Base-by-base conservation (phyloP, 2,888 invertebrate species). In the Campaea margaritaria region DNA sequence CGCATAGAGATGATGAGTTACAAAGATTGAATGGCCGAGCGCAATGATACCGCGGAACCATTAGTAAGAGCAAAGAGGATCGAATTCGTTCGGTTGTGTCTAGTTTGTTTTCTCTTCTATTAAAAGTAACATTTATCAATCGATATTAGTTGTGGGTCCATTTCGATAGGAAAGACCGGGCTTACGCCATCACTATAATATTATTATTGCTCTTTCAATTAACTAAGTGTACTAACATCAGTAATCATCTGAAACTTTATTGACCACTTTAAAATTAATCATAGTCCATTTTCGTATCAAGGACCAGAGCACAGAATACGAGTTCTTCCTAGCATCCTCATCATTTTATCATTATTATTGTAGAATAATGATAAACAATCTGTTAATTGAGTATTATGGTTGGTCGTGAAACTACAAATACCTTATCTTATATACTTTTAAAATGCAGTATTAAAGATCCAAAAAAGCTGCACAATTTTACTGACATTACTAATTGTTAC, bases 1-100 rank as follows among this genome's bases (percentile, higher is more conserved):
- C 27, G 46, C 39, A 28, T 65, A 51, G 66, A 62, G 50, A 54
- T 74, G 80, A 79, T 81, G 71, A 75, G 80, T 76, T 83, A 86
- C 83, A 82, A 82, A 89, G 87, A 89, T 88, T 89, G 86, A 89
- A 88, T 88, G 82, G 88, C 80, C 72, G 74, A 80, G 82, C 72
- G 83, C 84, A 83, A 76, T 85, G 86, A 88, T 87, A 89, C 80
- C 81, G 76, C 72, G 74, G 79, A 78, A 74, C 80, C 83, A 87
- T 89, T 87, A 87, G 82, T 77, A 78, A 74, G 75, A 83, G 80
- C 82, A 85, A 85, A 86, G 85, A 86, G 81, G 78, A 81, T 76
- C 76, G 78, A 80, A 82, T 86, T 86, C 80, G 83, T 84, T 75
- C 74, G 75, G 81, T 83, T 82, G 76, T 80, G 68, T 75, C 75